phyloP scores from a whole-genome alignment of 2,797 vertebrate species.

The Peromyscus eremicus region DNA sequence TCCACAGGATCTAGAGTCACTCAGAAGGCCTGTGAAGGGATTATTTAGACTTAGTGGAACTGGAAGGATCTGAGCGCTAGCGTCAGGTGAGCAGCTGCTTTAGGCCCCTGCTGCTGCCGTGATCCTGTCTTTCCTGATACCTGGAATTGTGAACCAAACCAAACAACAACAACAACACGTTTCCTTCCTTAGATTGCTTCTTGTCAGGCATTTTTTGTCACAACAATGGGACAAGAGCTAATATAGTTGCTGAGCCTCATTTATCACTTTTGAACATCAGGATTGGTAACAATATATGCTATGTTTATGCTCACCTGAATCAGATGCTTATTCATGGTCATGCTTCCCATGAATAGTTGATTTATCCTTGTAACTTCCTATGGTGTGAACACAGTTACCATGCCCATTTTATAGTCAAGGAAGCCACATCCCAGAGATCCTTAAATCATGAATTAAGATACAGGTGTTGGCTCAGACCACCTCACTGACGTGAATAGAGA shows the following conservation, averaged over 20 bases:
- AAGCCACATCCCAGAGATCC: background rate
- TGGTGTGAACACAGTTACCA: background rate
- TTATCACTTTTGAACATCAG: background rate
- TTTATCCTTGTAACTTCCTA: background rate
- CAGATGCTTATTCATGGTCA: background rate
- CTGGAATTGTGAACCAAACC: background rate
- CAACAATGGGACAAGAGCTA: background rate
- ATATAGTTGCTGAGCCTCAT: background rate
- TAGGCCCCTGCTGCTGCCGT: background rate
- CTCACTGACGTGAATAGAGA: background rate
- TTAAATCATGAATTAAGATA: background rate
- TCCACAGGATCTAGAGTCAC: background rate
- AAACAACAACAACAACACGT: too few relatives aligned
- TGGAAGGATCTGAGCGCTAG: background rate
- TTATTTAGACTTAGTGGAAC: background rate
- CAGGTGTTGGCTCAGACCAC: background rate
- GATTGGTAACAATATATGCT: background rate
- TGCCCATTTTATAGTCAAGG: background rate
- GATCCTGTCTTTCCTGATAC: background rate
- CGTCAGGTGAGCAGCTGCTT: background rate
- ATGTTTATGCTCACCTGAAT: background rate
- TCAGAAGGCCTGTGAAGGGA: background rate
- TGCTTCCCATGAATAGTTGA: background rate
- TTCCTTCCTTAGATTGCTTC: background rate
- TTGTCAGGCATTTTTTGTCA: background rate